Base-by-base conservation (phyloP, 2,888 invertebrate species). In the Aphidoletes aphidimyza region DNA sequence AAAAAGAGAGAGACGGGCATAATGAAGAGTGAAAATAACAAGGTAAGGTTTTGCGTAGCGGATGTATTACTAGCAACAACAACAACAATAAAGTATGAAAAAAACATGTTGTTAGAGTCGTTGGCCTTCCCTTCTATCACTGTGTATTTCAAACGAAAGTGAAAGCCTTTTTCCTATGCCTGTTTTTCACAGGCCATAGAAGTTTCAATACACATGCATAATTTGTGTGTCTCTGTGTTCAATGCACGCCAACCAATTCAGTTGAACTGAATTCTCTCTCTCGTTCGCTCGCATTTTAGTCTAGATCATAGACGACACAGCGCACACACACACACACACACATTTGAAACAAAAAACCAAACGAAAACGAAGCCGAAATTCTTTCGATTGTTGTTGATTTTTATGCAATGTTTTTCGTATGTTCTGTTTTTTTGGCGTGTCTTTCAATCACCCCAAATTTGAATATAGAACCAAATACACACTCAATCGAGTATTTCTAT, bases 21-120 rank as follows among this genome's bases (percentile, higher is more conserved):
- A 69, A 69, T 69, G n/a, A 22, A n/a, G 69, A 81, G 37, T 37
- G n/a, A 81, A 81, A 81, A 81, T 17, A 78, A 78, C 81, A 81
- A 81, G 81, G 36, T 81, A 81, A 37, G 30, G 37, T 81, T 37
- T 81, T 81, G 81, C 81, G 81, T 81, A 81, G 36, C 81, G 37
- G 81, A 81, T 81, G 81, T 37, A 81, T 81, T 81, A 81, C 37
- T 81, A 81, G 37, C 81, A 6, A 54, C 54, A 54, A 17, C n/a
- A 9, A 14, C 22, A 3, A 30, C 26, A 22, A 59, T 5, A 26
- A 59, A 69, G 2, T 34, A 34, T 3, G 34, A 69, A 2, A 81
- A 37, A 81, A 81, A 6, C 69, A 69, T 69, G 34, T 69, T 69
- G 69, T 30, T 69, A 69, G 30, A 30, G 69, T 69, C 69, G 69